Evolutionary conservation across 1,140 invertebrate genomes (phyloP), one percentile per base, ranked within the genome.

Genomic region (Micrasema longulum): DNA sequence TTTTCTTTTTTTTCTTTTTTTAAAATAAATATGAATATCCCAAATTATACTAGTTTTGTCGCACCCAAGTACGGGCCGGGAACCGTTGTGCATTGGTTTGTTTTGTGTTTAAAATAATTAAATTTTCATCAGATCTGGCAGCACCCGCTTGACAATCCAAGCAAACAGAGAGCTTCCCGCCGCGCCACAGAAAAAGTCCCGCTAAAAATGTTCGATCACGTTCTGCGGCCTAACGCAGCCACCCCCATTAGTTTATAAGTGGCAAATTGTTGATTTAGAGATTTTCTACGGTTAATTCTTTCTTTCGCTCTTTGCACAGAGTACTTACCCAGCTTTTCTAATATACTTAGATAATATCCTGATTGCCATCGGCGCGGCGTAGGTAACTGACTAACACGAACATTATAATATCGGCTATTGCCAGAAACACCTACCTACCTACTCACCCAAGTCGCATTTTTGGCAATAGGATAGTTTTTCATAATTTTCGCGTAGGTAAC

Each of bases 211-310:
- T 76, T 74, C 71, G 72, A 76, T 73, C 75, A 76, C 75, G 75
- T 76, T 73, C 72, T 55, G 72, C 75, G 75, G 69, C 75, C 75
- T 76, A 76, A 71, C 75, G 23, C 35, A 22, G 65, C 63, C 71
- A 70, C 66, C 75, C 74, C 75, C 75, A 76, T 76, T 76, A 76
- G 75, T 76, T 76, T 76, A 76, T 76, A 76, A 76, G 75, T 76
- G 75, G 75, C 72, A 66, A 71, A 71, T 74, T 76, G 75, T 76
- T 76, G 75, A 76, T 73, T 76, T 76, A 76, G 69, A 74, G 75
- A 73, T 76, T 76, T 74, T 22, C 47, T 55, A 26, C 55, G 68
- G 74, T 64, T 76, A 76, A 76, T 73, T 73, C 74, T 76, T 73
- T 73, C 48, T 72, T 35, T 1, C 35, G 55, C 55, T 60, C 38